Base-by-base conservation (phyloP, 2,797 vertebrate genomes). In the Molossus molossus region DNA sequence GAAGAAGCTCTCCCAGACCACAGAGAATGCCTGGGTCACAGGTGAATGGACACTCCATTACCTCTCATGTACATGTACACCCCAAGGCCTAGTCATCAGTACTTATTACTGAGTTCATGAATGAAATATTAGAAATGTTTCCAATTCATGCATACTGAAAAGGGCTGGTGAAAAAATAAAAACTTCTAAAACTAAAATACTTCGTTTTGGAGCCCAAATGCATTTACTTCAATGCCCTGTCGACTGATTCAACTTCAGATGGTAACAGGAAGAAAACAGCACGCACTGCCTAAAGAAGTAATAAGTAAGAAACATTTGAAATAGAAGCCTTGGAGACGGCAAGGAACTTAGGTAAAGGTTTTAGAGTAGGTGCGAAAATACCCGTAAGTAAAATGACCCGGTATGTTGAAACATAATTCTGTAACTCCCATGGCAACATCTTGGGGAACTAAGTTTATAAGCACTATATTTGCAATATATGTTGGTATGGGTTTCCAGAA, bases 301-400 rank as follows among this genome's bases (percentile, higher is more conserved):
- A 80, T 83, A 92, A 80, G 27, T 60, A 95, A 57, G 45, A 48
- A 64, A 62, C n/a, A 92, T 93, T 95, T 92, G 94, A 95, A 97
- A 93, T 53, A 25, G 62, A 93, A 95, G 21, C 65, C 76, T 80
- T 85, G 58, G 84, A 94, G 83, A 87, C 29, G 94, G 37, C 48
- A 91, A 79, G 25, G 9, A 94, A 81, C 50, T 50, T 73, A 93
- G 65, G 75, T 83, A 87, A 97, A 94, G 18, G 13, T 93, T 96
- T 70, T 76, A 75, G 2, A 75, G 20, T 86, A 85, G 23, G 29
- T 85, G 12, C 37, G 65, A 82, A 95, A 97, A 37, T 84, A 95
- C 45, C 57, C 17, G 33, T 67, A 94, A 84, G 89, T 89, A 93
- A 97, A 97, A 95, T 94, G 88, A 91, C 82, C 29, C 25, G 55